Evolutionary conservation across 2,113 vertebrate genomes (phyloP), one percentile per base, ranked within the genome.

Genomic region (Andinoacara biseriatus): DNA sequence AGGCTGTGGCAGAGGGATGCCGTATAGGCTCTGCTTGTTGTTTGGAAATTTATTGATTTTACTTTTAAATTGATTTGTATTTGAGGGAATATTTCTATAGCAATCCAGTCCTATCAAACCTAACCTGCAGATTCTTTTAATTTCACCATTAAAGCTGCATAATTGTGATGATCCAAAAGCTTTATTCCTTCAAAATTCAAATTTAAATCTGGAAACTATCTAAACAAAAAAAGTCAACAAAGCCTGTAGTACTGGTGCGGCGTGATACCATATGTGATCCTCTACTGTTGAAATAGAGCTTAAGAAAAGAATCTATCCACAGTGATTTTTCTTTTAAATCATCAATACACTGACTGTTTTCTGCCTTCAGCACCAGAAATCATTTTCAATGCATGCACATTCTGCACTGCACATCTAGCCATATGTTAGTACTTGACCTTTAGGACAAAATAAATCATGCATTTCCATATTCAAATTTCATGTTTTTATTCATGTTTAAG

Each of bases 401-500:
- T 31, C 26, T 72, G 46, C 20, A 33, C 18, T 49, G 46, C 46
- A 72, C 52, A 26, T 72, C 46, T 29, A 33, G 10, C 18, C 46
- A 54, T 72, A 72, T 54, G 46, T 72, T 72, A 33, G 46, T 54
- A 31, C 46, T 14, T 87, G 83, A 89, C 62, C 61, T 78, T 76
- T 24, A 72, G 24, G 65, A 10, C 67, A 72, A 72, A 33, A 72
- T 54, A 54, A 54, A 72, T 72, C 17, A 72, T n/a, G 6, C 26
- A 54, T 33, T 72, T 72, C 46, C 1, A 54, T 72, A 54, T 14
- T 72, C 67, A 1, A 49, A n/a, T 72, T 54, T 33, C 10, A 4
- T 69, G 78, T 86, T 80, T 80, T 40, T 33, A 72, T 72, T 72
- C 46, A 54, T 54, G 26, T 40, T 78, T 40, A 76, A 80, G 80